Percentiles rank a stretch among this genome's conserved stretches.
Conservation (phyloP, 1,140 invertebrate species). For the Ylistrum balloti region DNA sequence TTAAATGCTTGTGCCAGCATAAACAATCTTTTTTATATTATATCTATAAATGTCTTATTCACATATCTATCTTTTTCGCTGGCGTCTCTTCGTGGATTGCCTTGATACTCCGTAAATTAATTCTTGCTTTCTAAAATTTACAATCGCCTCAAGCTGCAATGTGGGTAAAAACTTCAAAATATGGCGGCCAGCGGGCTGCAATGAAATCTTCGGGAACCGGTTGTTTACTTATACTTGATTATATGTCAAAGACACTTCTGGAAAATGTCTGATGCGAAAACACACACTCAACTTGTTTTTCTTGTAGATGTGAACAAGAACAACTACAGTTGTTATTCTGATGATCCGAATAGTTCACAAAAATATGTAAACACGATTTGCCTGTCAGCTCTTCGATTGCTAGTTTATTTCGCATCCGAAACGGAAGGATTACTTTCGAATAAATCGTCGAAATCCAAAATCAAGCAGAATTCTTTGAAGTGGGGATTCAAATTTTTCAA, state of each 20-base stretch:
- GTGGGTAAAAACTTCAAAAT: background rate
- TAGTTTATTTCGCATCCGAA: background rate
- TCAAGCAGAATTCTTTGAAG: background rate
- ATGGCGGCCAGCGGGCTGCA: background rate
- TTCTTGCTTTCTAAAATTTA: background rate
- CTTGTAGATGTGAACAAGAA: slow-evolving; percentile 29
- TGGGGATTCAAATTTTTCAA: slow-evolving; percentile 27
- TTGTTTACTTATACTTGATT: background rate
- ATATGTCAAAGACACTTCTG: background rate
- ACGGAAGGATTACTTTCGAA: background rate
- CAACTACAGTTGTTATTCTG: background rate
- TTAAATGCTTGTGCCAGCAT: no score
- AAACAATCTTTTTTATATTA: no score
- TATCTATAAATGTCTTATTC: no score
- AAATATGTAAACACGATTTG: slow-evolving; percentile 21
- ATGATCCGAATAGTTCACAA: background rate
- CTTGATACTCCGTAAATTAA: background rate
- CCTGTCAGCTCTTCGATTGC: background rate
- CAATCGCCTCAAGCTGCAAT: background rate
- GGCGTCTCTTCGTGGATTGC: no score
- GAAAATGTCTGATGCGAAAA: background rate
- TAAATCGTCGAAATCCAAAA: slow-evolving; percentile 6
- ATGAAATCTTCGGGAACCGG: background rate
- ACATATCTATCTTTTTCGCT: no score
- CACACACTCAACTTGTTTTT: background rate